These are phyloP conservation scores for Syrphus vitripennis DNA, from an alignment of 2,888 invertebrate genomes.

Conservation along the genomic window DNA sequence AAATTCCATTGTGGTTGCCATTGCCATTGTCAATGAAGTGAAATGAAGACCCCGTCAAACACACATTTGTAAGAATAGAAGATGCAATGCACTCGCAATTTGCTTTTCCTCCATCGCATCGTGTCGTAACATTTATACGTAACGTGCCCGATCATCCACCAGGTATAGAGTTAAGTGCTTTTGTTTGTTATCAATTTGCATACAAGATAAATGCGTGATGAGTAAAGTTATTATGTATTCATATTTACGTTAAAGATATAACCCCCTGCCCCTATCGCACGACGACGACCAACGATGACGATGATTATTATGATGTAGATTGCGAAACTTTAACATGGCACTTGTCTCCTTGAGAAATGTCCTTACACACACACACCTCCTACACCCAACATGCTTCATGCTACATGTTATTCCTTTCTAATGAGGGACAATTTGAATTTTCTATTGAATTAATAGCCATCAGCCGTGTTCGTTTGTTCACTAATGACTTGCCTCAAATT, in stretches of 20 bases:
- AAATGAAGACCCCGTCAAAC: neutral
- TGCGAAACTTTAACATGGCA: neutral
- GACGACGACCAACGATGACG: neutral
- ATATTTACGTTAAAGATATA: slow-evolving; percentile 40
- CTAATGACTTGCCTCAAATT: neutral
- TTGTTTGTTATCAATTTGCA: slow-evolving; percentile 69
- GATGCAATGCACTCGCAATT: neutral
- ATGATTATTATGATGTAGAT: slow-evolving; percentile 20
- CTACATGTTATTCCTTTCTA: neutral
- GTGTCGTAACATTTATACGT: neutral
- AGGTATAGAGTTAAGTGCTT: slow-evolving; percentile 59
- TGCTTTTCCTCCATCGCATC: neutral
- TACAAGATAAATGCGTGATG: slow-evolving; percentile 54
- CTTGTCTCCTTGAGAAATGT: neutral
- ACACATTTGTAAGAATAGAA: neutral
- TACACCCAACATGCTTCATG: too few relatives aligned
- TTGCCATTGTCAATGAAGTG: slow-evolving; percentile 48
- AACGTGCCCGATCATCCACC: neutral
- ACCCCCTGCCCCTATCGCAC: too few relatives aligned
- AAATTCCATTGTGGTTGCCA: slow-evolving; percentile 33
- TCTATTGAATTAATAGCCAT: slow-evolving; percentile 34
- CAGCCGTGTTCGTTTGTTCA: neutral
- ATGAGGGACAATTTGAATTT: slow-evolving; percentile 24
- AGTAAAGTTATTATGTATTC: slow-evolving; percentile 50
- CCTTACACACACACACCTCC: too few relatives aligned